Evolutionary conservation across 2,888 invertebrate species (phyloP), one percentile per base, ranked within the genome.

Genomic region (Nomada goodeniana): DNA sequence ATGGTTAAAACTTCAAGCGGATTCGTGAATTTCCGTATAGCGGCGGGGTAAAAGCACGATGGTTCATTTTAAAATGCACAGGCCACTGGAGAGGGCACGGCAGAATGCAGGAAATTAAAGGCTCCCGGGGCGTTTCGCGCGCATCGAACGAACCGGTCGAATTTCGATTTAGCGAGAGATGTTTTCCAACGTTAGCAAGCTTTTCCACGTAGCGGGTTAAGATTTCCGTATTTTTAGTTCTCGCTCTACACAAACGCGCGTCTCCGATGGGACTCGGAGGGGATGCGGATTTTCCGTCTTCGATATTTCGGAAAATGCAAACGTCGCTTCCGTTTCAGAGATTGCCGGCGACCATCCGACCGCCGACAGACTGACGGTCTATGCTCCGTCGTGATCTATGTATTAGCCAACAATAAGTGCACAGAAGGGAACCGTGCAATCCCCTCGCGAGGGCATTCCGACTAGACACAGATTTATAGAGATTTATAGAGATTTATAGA

Each of bases 61-160:
- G 42, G 42, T 63, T 55, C 44, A 20, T 55, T 72, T 72, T 44
- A 26, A 72, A 63, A 64, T n/a, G 26, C 26, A 26, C 53, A n/a
- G 44, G 13, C 61, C 55, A 44, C 13, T 52, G 61, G 47, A 65
- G 73, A 47, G 59, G 59, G 20, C 59, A 47, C 59, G 57, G 20
- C 42, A 59, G 57, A 74, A 74, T 59, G 15, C 59, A 50, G 65
- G 59, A 65, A 74, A 64, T 55, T 63, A 64, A 55, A 64, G 42
- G 13, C 26, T 36, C 26, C 36, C 63, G 36, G 13, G 52, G 18
- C 29, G 36, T 61, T 52, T 50, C 52, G 26, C 36, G 15, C 20
- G 2, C 57, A 59, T 70, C n/a, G 29, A 23, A 44, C 26, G 47
- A 7, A 15, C 42, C 42, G 23, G 18, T 15, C 53, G 63, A 42